phyloP scores from a whole-genome alignment of 2,797 vertebrate species.

The Leuciscus waleckii region DNA sequence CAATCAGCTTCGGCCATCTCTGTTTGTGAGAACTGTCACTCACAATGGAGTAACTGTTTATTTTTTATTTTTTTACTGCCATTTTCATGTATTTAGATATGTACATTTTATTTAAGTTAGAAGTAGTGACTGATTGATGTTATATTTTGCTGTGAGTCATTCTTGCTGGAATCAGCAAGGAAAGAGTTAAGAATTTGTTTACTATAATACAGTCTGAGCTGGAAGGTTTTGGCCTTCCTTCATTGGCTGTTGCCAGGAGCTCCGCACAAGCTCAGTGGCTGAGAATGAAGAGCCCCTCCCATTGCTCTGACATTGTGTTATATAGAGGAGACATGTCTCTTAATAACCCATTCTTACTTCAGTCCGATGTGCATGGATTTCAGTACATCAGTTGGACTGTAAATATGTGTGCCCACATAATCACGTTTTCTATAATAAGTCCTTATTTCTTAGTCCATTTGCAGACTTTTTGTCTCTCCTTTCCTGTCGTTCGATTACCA shows the following conservation, averaged over 20 bases:
- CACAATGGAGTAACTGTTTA: not conserved
- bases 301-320: constrained; percentile 64
- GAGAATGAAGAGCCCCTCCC: constrained; percentile 65
- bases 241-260: constrained; percentile 67
- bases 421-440: not conserved
- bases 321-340: constrained; percentile 55
- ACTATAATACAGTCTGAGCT: constrained; percentile 62
- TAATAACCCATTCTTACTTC: constrained; percentile 51
- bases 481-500: constrained; percentile 33
- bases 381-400: not conserved
- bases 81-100: not conserved
- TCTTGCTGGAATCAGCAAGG: constrained; percentile 32
- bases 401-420: not conserved
- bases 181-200: constrained; percentile 72
- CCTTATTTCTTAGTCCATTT: not conserved
- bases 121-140: no score
- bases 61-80: not conserved
- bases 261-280: constrained; percentile 64
- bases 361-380: constrained; percentile 33
- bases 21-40: not conserved
- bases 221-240: constrained; percentile 55
- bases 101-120: not conserved
- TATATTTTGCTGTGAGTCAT: not conserved
- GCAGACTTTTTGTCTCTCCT: not conserved
- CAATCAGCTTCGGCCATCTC: not conserved